Evolutionary conservation across 2,113 vertebrate genomes (phyloP), one percentile per base, ranked within the genome.

Genomic region (Toxostoma redivivum): DNA sequence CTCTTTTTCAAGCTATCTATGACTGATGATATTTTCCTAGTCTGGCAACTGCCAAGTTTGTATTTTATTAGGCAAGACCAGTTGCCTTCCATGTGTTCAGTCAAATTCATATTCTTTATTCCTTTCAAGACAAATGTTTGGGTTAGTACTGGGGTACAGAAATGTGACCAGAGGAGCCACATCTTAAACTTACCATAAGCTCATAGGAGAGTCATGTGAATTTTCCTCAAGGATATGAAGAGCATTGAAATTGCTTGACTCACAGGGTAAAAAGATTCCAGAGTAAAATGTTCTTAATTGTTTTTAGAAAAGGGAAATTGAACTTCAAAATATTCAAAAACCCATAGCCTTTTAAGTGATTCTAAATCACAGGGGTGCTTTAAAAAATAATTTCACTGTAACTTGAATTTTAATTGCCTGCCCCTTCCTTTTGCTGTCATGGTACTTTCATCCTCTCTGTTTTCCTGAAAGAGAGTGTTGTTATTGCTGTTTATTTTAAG

Each of bases 401-500:
- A 77, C 71, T 51, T 92, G 51, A 73, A 78, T 92, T 93, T 88
- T 92, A 92, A 83, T 92, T 86, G 80, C 64, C 77, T 94, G 64
- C 33, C 56, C 74, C 79, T 86, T 95, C 56, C 64, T 97, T 79
- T 84, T 90, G 54, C 62, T 92, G 76, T 95, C n/a, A 10, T 28
- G 38, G 47, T 93, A 38, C 35, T 90, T 94, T 95, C 31, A 92
- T 83, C 60, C 47, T 25, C 50, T 71, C 74, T 77, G 38, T 88
- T 94, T 73, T 94, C 79, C 85, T 90, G 54, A 62, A 95, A 93
- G 35, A 89, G 15, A 51, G 10, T 54, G 42, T 38, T 77, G 35
- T 56, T 96, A 82, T 50, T 90, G 42, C 47, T 94, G 70, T 82
- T 91, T 88, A 80, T 86, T 95, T 91, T 77, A 90, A 94, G 90